These are phyloP conservation scores for Agelastica alni DNA, from an alignment of 2,888 invertebrate species.

Conservation along the genomic window DNA sequence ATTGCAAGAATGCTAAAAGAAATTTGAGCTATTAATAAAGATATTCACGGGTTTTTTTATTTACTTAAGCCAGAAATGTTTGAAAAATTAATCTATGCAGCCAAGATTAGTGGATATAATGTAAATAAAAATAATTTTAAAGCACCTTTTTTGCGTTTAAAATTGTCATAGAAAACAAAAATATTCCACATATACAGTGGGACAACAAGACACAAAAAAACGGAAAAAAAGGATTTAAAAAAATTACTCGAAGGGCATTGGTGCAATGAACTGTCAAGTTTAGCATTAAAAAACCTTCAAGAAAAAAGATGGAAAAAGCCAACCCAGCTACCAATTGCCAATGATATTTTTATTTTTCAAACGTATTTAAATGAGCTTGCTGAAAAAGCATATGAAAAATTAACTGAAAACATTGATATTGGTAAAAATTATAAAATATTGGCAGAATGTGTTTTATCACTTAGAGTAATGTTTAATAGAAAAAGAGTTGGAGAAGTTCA, in stretches of 20 bases:
- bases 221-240: slow-evolving; percentile 12
- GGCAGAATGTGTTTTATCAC: slow-evolving; percentile 21
- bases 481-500: slow-evolving; percentile 19
- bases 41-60: slow-evolving; percentile 25
- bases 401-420: background rate
- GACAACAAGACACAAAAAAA: slow-evolving; percentile 14
- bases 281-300: slow-evolving; percentile 38
- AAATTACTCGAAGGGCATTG: slow-evolving; percentile 31
- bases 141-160: slow-evolving; percentile 31
- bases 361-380: slow-evolving; percentile 24
- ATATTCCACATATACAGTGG: slow-evolving; percentile 21
- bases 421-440: slow-evolving; percentile 1
- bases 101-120: slow-evolving; percentile 34
- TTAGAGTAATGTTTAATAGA: slow-evolving; percentile 23
- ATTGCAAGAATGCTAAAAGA: slow-evolving; percentile 29
- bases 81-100: slow-evolving; percentile 18
- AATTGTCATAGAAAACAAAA: slow-evolving; percentile 29
- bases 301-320: slow-evolving; percentile 37
- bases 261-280: slow-evolving; percentile 38
- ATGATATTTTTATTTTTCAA: slow-evolving; percentile 34
- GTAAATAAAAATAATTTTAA: slow-evolving; percentile 22
- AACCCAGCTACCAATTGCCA: slow-evolving; percentile 31
- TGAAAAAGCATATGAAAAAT: slow-evolving; percentile 12
- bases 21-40: slow-evolving; percentile 16
- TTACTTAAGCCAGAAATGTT: slow-evolving; percentile 31